A percentile compares a stretch with the other conserved stretches of the same genome.
Evolutionary conservation across 64 coral and sea anemone species (phyloP).

Genomic region (Porites australiensis): DNA sequence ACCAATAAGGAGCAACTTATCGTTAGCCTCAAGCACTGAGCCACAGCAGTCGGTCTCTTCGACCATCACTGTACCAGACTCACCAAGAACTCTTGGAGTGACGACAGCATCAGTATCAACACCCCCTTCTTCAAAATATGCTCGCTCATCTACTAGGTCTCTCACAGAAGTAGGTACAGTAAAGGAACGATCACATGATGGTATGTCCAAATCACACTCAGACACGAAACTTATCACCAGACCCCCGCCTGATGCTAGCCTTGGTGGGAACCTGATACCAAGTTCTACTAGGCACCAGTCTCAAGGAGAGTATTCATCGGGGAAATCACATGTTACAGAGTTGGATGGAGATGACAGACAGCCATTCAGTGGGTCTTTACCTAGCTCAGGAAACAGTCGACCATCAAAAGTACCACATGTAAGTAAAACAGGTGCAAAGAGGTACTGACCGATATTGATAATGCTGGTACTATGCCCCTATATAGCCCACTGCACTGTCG

Average conservation of each 20-base stretch:
- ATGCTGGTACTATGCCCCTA: neutral
- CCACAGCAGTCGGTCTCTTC: neutral
- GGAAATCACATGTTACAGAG: neutral
- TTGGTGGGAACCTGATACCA: neutral
- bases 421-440: neutral
- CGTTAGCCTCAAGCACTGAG: neutral
- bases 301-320: neutral
- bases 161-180: neutral
- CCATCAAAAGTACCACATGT: neutral
- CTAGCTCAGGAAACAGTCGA: neutral
- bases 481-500: too few relatives aligned
- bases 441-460: neutral
- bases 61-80: neutral
- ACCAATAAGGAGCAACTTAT: constrained; percentile 29
- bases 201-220: neutral
- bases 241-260: neutral
- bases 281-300: neutral
- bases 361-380: neutral
- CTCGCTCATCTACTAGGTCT: neutral
- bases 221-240: constrained; percentile 7
- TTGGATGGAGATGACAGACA: neutral
- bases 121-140: neutral
- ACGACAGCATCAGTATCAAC: neutral
- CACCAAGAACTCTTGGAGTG: constrained; percentile 9
- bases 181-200: neutral